Percentiles rank a stretch among this genome's conserved stretches.
Evolutionary conservation across 2,113 vertebrate species (phyloP).

Genomic region (Otocyon megalotis): DNA sequence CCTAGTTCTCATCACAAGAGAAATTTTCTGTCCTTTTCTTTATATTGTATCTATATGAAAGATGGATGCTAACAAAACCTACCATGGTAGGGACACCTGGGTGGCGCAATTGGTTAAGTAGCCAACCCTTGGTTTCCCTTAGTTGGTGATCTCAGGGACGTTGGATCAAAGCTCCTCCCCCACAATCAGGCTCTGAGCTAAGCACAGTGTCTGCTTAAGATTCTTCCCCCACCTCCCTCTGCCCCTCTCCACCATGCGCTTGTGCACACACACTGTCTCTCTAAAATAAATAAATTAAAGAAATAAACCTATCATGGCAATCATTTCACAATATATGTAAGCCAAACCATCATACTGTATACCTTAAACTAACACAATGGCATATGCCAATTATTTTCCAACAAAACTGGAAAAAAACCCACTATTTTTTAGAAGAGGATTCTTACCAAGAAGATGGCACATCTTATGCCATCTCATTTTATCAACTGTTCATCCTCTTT

Average conservation of each 20-base stretch:
- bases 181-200: neutral
- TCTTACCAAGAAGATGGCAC: neutral
- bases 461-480: neutral
- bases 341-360: neutral
- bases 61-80: neutral
- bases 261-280: neutral
- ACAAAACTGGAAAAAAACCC: neutral
- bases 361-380: neutral
- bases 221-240: neutral
- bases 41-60: neutral
- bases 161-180: neutral
- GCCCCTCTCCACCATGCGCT: neutral
- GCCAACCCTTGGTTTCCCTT: neutral
- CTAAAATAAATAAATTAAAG: neutral
- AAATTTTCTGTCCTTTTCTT: neutral
- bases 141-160: neutral
- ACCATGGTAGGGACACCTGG: neutral
- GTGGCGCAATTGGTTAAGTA: neutral
- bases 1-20: neutral
- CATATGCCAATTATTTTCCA: neutral
- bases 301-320: neutral
- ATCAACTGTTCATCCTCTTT: neutral
- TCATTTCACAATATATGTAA: neutral
- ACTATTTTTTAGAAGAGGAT: neutral
- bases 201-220: neutral